Evolutionary conservation across 2,113 vertebrate species (phyloP), one percentile per base, ranked within the genome.

Genomic region (Rhombomys opimus): DNA sequence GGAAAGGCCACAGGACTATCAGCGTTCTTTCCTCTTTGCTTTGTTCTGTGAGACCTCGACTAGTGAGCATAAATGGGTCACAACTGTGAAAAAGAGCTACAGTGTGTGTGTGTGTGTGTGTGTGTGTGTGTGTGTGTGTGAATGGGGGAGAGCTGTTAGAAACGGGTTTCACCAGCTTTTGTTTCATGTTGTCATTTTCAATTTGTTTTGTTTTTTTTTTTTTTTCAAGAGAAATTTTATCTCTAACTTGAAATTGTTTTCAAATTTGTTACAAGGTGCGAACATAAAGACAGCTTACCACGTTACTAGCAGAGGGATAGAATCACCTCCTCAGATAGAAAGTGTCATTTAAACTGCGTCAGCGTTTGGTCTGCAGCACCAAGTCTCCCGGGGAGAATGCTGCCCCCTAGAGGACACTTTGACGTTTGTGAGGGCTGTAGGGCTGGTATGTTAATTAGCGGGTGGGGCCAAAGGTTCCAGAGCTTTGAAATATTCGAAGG

Each of bases 191-290:
- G 15, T 14, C 87, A 86, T 3, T 94, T 93, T 89, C 67, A 25
- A 76, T 75, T 46, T 76, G 13, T 35, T 50, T 76, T 59, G 72
- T 38, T 93, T 41, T 27, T 82, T 68, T 57, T n/a, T n/a, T 57
- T 57, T 88, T 75, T 84, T n/a, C 22, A 65, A 84, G 80, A 91
- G 41, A 77, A 78, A n/a, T 20, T 89, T 72, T 84, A 84, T 84
- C 38, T 91, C 57, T 85, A 86, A 75, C n/a, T 85, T 52, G 85
- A 41, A 91, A 90, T 46, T 25, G 9, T 92, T 95, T 94, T 63
- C 0, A 57, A 57, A 77, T 70, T 86, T 85, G 54, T 81, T 94
- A 25, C 11, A 61, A 63, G 30, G 78, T 6, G 1, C 35, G 54
- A 8, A 59, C 63, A 80, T 84, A 35, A 65, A 65, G 50, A 54